Evolutionary conservation across 2,113 vertebrate species (phyloP).

Genomic region (Salvator merianae): DNA sequence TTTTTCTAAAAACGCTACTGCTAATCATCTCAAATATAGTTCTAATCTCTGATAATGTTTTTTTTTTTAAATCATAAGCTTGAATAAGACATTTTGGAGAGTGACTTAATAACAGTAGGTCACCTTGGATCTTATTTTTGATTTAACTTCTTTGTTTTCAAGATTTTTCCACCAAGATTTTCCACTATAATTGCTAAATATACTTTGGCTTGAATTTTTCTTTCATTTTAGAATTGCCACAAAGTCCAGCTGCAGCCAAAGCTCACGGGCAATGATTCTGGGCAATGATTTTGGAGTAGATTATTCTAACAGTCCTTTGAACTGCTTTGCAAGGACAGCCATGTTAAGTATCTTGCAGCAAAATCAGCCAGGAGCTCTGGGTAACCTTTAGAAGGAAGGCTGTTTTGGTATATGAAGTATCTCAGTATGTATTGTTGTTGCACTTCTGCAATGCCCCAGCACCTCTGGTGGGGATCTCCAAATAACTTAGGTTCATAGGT

Average conservation of each 20-base stretch:
- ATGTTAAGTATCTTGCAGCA: too few relatives aligned
- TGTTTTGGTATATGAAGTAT: too few relatives aligned
- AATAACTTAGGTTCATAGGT: background rate
- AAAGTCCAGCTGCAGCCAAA: background rate
- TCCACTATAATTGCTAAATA: background rate
- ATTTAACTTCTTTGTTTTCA: background rate
- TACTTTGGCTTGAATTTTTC: background rate
- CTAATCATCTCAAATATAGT: background rate
- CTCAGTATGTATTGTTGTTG: too few relatives aligned
- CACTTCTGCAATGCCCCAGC: too few relatives aligned
- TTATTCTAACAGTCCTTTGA: too few relatives aligned
- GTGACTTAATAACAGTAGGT: fast-evolving
- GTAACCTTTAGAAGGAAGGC: too few relatives aligned
- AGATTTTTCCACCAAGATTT: background rate
- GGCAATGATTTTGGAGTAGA: background rate
- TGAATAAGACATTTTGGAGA: fast-evolving
- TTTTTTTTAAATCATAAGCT: background rate
- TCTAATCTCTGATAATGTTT: background rate
- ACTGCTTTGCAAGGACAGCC: too few relatives aligned
- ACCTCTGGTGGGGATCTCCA: background rate
- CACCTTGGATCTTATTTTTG: background rate
- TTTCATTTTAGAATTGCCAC: background rate
- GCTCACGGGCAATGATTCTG: background rate
- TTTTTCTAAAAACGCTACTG: conserved; percentile 1
- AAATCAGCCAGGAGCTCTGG: too few relatives aligned